phyloP scores from a whole-genome alignment of 2,888 invertebrate genomes.

The Byasa hedistus region DNA sequence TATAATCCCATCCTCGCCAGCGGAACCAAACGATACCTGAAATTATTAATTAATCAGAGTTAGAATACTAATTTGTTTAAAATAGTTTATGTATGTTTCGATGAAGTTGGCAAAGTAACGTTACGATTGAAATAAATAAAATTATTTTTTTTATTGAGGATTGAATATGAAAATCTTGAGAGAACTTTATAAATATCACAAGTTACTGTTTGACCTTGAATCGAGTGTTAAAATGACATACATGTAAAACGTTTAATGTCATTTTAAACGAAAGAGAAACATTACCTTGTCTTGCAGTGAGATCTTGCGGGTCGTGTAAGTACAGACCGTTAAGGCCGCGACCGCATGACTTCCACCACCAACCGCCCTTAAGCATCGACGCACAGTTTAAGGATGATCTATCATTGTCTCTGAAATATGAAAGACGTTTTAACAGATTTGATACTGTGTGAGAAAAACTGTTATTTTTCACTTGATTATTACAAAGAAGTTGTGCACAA shows the following conservation, averaged over 20 bases:
- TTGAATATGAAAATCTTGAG: no score
- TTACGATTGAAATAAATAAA: no score
- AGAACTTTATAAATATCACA: no score
- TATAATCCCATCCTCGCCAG: conserved; percentile 97
- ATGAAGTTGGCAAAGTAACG: neutral
- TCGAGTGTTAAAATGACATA: no score
- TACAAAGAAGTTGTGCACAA: no score
- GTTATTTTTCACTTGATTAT: neutral
- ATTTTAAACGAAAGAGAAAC: no score
- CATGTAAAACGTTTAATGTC: no score
- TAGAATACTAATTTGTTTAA: neutral
- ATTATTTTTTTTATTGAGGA: no score
- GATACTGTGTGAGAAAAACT: neutral
- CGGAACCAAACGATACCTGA: conserved; percentile 96
- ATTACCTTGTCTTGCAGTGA: conserved; percentile 92
- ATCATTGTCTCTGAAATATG: conserved; percentile 89
- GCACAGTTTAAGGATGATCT: conserved; percentile 94
- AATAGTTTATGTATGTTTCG: no score
- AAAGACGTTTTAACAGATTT: neutral
- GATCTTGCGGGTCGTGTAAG: conserved; percentile 92
- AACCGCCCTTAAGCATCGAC: conserved; percentile 95
- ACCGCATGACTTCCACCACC: conserved; percentile 98
- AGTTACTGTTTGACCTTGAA: no score
- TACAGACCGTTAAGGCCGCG: conserved; percentile 94
- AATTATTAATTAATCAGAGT: conserved; percentile 31